These are phyloP conservation scores for Spilogale gracilis DNA, from an alignment of 2,113 vertebrate genomes.

Conservation along the genomic window DNA sequence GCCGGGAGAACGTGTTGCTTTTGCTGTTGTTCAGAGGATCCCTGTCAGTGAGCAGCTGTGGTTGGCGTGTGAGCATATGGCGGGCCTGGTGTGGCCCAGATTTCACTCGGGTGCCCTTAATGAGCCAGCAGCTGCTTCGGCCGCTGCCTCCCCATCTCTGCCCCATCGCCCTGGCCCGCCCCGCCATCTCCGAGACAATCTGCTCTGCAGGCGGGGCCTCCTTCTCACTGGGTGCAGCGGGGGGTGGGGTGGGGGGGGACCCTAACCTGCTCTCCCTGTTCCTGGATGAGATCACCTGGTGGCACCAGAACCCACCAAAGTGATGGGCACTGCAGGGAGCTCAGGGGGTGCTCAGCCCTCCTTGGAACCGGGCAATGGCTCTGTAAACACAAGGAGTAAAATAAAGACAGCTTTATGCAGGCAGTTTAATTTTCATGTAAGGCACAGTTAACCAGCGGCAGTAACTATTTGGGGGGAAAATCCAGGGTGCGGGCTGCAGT, in stretches of 20 bases:
- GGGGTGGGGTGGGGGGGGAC: too few species aligned
- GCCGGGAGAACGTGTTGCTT: not conserved
- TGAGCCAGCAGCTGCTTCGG: slow-evolving; percentile 69
- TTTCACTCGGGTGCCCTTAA: slow-evolving; percentile 68
- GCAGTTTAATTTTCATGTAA: not conserved
- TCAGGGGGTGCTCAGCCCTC: not conserved
- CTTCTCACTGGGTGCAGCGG: too few species aligned
- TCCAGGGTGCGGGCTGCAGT: not conserved
- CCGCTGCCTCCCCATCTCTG: not conserved
- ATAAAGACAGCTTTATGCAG: not conserved
- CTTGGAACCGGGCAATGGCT: not conserved
- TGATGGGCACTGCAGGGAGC: not conserved
- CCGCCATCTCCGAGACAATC: not conserved
- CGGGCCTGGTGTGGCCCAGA: slow-evolving; percentile 58
- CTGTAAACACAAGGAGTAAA: not conserved
- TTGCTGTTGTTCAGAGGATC: not conserved
- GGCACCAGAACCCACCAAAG: not conserved
- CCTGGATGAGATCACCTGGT: not conserved
- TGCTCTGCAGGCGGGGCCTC: not conserved
- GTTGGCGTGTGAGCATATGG: slow-evolving; percentile 75
- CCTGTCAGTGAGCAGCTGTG: slow-evolving; percentile 55
- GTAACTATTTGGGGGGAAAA: not conserved
- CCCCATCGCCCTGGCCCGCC: not conserved
- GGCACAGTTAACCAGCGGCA: not conserved
- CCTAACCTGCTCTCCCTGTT: not conserved